A percentile compares a stretch with the other conserved stretches of the same genome.
These are phyloP conservation scores for Epinephelus cyanopodus DNA, from an alignment of 2,113 vertebrate genomes.

Conservation along the genomic window DNA sequence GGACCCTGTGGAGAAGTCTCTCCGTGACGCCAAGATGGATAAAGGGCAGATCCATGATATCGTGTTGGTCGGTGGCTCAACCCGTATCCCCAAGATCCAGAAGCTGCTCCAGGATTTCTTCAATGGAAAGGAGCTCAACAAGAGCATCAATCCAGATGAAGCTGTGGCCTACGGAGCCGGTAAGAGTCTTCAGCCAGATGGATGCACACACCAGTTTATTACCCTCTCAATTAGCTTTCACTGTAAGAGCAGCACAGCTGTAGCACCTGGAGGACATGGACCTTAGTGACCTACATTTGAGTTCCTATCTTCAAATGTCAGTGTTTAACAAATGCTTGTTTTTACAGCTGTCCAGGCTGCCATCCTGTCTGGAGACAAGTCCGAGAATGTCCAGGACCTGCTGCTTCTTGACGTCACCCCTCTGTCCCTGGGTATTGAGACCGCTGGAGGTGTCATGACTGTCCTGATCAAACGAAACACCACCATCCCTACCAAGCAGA, in stretches of 20 bases:
- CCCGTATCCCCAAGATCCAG: slow-evolving; percentile 86
- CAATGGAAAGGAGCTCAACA: slow-evolving; percentile 83
- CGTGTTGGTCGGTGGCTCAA: slow-evolving; percentile 82
- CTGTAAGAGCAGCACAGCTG: neutral
- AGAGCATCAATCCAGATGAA: slow-evolving; percentile 85
- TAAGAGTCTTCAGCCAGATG: slow-evolving; percentile 56
- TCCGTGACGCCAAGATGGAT: slow-evolving; percentile 85
- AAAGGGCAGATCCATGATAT: slow-evolving; percentile 83
- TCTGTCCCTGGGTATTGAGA: slow-evolving; percentile 87
- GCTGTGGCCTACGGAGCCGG: slow-evolving; percentile 86
- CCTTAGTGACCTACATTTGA: neutral
- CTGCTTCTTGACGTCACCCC: slow-evolving; percentile 87
- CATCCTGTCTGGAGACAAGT: slow-evolving; percentile 86
- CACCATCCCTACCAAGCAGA: slow-evolving; percentile 88
- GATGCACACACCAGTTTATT: neutral
- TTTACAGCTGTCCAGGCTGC: slow-evolving; percentile 85
- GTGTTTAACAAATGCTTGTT: neutral
- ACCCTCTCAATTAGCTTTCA: neutral
- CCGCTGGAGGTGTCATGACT: slow-evolving; percentile 88
- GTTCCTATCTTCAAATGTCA: neutral
- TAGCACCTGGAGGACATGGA: neutral
- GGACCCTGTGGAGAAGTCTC: slow-evolving; percentile 84
- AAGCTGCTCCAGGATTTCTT: slow-evolving; percentile 87
- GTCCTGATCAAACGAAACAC: slow-evolving; percentile 88
- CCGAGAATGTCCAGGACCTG: slow-evolving; percentile 86